Base-by-base conservation (phyloP, 2,888 invertebrate species). In the Eristalinus aeneus region DNA sequence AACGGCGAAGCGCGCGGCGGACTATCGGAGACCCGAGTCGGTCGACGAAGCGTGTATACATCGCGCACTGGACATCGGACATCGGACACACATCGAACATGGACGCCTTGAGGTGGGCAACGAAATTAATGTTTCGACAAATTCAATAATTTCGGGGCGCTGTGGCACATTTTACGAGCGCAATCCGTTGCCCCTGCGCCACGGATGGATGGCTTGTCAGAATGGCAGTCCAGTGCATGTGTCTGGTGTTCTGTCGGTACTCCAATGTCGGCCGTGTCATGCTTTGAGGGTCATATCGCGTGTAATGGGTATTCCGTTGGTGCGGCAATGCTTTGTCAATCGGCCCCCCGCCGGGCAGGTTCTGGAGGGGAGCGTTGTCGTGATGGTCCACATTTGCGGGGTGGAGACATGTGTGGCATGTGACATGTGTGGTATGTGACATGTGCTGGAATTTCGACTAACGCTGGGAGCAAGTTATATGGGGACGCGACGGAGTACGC, bases 111-210 rank as follows among this genome's bases (percentile, higher is more conserved):
- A 53, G 69, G 69, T 63, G 56, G 31, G 56, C 46, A 74, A 77
- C 69, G 56, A 71, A 76, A 76, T 76, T 76, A 76, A 77, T 77
- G 77, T 77, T 46, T 72, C 46, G 31, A 16, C 71, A 78, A 78
- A 78, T 72, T 71, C 71, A 78, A 78, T 77, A 77, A 77, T 56
- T 77, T 77, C 61, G 36, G 46, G 63, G n/a, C 34, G 54, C 69
- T 39, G 63, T 39, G 34, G 27, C 64, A 77, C 63, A 77, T 69
- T 77, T 77, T 54, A 63, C 53, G 39, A n/a, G n/a, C 46, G 16
- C 46, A 46, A 39, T 39, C 39, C 46, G n/a, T 46, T 27, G 46
- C 46, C n/a, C n/a, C 46, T n/a, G 46, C n/a, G 46, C n/a, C 46
- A 46, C n/a, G 46, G 46, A 6, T 8, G 16, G 27, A 27, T 5